Percentiles rank a stretch among this genome's conserved stretches.
phyloP scores from a whole-genome alignment of 2,888 invertebrate genomes.

The Netelia fuscicornis region DNA sequence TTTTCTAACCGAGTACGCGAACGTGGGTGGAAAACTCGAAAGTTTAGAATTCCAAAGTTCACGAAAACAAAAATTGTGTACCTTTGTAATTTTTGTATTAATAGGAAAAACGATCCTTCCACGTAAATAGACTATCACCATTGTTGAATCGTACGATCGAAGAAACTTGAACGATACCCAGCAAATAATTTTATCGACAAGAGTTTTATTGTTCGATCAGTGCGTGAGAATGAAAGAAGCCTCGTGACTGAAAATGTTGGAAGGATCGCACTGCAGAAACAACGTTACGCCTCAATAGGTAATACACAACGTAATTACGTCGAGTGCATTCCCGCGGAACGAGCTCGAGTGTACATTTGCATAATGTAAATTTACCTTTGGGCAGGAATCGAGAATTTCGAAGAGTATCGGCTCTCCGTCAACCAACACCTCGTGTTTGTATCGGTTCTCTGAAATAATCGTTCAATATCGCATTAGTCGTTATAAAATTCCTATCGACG shows the following conservation, averaged over 20 bases:
- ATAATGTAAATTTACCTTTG: conserved; percentile 87
- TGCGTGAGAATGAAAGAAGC: conserved; percentile 47
- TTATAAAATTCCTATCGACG: neutral
- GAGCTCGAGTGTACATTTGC: conserved; percentile 29
- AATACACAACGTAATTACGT: conserved; percentile 32
- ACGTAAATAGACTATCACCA: too few species aligned
- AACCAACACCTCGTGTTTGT: conserved; percentile 95
- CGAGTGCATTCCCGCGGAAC: conserved; percentile 5
- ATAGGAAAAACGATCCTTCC: too few species aligned
- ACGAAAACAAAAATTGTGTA: too few species aligned
- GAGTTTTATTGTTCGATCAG: conserved; percentile 27
- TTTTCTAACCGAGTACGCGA: too few species aligned
- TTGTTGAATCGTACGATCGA: too few species aligned
- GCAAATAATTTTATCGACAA: conserved; percentile 23
- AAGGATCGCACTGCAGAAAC: conserved; percentile 26
- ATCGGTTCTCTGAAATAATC: conserved; percentile 91
- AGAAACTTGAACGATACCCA: neutral
- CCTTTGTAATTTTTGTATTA: too few species aligned
- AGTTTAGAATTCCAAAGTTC: too few species aligned
- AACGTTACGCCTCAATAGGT: neutral
- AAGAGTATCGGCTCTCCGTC: conserved; percentile 96
- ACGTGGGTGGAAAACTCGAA: too few species aligned
- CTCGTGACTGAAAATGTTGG: conserved; percentile 36
- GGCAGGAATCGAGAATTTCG: conserved; percentile 96
- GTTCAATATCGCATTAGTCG: neutral